Base-by-base conservation (phyloP, 2,888 invertebrate species). In the Sphecodes monilicornis region DNA sequence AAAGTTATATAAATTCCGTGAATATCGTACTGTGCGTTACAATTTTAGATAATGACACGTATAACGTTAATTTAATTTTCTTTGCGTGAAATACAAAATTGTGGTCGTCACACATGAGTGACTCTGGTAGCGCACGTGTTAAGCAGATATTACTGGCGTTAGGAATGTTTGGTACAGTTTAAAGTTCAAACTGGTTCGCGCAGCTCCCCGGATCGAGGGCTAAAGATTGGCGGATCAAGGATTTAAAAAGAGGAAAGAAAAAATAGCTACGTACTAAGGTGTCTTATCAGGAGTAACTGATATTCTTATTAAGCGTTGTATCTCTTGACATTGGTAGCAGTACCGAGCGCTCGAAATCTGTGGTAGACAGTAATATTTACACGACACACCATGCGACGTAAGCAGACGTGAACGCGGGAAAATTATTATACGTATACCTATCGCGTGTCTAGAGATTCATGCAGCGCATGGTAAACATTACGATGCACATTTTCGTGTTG, bases 181-280 rank as follows among this genome's bases (percentile, higher is more conserved):
- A 18, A 60, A 29, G 60, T 60, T 60, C 8, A 29, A 60, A 29
- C 29, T 60, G 60, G 60, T 60, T 18, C 29, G 29, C 4, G 26
- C 29, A 18, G 29, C 29, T 29, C 29, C 29, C 8, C 18, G 60
- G 60, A 18, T 60, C 60, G 29, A 60, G 60, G 10, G 29, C 16
- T 57, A 57, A 13, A 57, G 57, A 57, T 57, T 13, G 26, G 13
- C 4, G 26, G 60, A 26, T 60, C 60, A 32, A 18, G 29, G 60
- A 32, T 18, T 57, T 29, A 18, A 60, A n/a, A 60, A 18, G 29
- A 29, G 29, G 32, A 29, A 60, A 18, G 60, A 18, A 91, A 93
- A 92, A 93, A 91, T 93, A 90, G 91, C 91, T 93, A 93, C 93
- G 93, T 93, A 93, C 92, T 93, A 93, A 90, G 92, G 93, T 93